Conservation (phyloP, 2,797 vertebrate genomes). For the Ceyx erithaca region DNA sequence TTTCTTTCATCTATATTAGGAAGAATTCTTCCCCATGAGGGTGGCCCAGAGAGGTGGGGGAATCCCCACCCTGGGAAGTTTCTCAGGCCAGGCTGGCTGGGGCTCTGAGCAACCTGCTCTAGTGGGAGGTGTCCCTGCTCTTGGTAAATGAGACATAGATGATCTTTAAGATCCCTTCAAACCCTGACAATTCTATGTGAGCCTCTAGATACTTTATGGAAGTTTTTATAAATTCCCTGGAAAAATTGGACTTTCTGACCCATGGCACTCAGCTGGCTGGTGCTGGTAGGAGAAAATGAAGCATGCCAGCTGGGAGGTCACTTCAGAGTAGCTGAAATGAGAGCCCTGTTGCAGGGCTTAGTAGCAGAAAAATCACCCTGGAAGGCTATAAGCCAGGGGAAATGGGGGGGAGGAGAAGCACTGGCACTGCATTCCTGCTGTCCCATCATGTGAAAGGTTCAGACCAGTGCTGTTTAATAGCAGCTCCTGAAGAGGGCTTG, state of each 20-base stretch:
- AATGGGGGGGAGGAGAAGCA: background rate
- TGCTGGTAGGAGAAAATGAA: background rate
- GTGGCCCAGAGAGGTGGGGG: too few species aligned
- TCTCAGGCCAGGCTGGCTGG: too few species aligned
- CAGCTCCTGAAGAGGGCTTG: background rate
- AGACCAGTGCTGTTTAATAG: background rate
- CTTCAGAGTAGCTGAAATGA: background rate
- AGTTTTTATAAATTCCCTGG: background rate
- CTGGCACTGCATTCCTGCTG: background rate
- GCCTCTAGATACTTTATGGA: background rate
- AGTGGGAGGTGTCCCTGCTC: too few species aligned
- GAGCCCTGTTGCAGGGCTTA: background rate
- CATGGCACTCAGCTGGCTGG: background rate
- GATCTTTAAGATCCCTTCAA: too few species aligned
- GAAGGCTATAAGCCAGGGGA: background rate
- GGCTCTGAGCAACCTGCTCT: too few species aligned
- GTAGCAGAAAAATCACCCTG: background rate
- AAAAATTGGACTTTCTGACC: background rate
- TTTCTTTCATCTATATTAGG: background rate
- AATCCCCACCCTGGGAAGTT: too few species aligned
- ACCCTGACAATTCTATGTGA: background rate
- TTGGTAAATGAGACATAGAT: too few species aligned
- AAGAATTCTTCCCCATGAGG: too few species aligned
- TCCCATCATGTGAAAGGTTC: rapidly evolving
- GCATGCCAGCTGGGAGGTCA: background rate